phyloP scores from a whole-genome alignment of 2,888 invertebrate species.

The Scelioninae gen. 2 region DNA sequence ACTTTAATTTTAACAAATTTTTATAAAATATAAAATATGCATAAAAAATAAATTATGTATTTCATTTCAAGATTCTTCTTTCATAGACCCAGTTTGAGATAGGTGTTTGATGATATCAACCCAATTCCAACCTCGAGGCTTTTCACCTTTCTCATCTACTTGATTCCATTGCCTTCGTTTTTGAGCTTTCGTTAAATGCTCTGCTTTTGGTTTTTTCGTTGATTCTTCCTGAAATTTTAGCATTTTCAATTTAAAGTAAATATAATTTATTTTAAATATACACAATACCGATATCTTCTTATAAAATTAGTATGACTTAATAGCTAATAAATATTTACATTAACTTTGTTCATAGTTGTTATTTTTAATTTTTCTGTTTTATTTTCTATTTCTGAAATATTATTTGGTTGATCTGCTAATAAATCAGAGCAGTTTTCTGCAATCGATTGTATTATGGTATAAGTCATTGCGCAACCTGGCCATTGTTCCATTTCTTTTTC shows the following conservation, averaged over 20 bases:
- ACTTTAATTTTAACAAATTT: conserved; percentile 13
- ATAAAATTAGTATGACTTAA: no score
- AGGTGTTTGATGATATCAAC: conserved; percentile 97
- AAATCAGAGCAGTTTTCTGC: conserved; percentile 88
- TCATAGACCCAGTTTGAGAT: conserved; percentile 81
- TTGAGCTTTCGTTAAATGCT: conserved; percentile 93
- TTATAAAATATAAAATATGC: conserved; percentile 14
- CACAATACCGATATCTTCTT: no score
- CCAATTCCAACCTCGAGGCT: conserved; percentile 95
- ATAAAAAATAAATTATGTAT: conserved; percentile 54
- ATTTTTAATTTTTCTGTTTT: conserved; percentile 79
- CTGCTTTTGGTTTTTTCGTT: conserved; percentile 83
- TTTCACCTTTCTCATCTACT: conserved; percentile 88
- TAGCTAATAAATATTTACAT: no score
- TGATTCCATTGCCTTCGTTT: conserved; percentile 92
- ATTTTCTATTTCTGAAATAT: conserved; percentile 74
- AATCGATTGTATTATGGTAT: conserved; percentile 92
- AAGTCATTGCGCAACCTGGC: conserved; percentile 95
- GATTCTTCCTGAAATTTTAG: conserved; percentile 72
- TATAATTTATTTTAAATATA: no score
- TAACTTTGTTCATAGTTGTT: conserved; percentile 75
- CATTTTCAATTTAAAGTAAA: no score
- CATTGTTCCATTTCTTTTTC: conserved; percentile 86
- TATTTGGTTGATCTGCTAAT: conserved; percentile 83
- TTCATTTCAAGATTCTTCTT: conserved; percentile 57